These are phyloP conservation scores for Ditylenchus dipsaci DNA, from an alignment of 1,140 invertebrate species.

Conservation along the genomic window DNA sequence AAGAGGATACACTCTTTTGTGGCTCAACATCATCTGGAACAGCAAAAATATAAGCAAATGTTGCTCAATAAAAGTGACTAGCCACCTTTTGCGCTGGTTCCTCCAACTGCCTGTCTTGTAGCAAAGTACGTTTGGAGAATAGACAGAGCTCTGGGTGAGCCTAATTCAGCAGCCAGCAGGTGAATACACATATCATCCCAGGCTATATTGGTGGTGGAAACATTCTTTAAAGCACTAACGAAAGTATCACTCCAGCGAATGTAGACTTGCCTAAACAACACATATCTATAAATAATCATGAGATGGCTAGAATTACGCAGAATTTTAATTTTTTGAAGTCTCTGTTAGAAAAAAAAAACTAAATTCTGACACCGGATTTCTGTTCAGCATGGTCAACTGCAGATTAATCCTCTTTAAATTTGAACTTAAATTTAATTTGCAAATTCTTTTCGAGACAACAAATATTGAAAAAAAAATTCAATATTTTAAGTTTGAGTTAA, in stretches of 20 bases:
- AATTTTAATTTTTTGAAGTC: no score
- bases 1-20: no score
- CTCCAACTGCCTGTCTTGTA: not conserved
- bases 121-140: constrained; percentile 25
- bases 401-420: no score
- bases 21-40: no score
- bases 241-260: constrained; percentile 21
- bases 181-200: constrained; percentile 20
- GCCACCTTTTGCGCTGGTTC: not conserved
- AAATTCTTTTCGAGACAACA: no score
- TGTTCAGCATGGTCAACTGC: no score
- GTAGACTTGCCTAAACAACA: constrained; percentile 23
- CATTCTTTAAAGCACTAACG: not conserved
- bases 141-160: constrained; percentile 20
- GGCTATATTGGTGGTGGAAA: not conserved
- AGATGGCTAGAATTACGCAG: no score
- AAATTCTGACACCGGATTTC: no score
- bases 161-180: constrained; percentile 26
- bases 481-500: no score
- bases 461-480: not conserved
- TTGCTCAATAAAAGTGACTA: not conserved
- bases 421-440: not conserved
- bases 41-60: not conserved
- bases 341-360: no score
- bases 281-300: no score